phyloP scores from a whole-genome alignment of 2,888 invertebrate genomes.

The Idaea dimidiata region DNA sequence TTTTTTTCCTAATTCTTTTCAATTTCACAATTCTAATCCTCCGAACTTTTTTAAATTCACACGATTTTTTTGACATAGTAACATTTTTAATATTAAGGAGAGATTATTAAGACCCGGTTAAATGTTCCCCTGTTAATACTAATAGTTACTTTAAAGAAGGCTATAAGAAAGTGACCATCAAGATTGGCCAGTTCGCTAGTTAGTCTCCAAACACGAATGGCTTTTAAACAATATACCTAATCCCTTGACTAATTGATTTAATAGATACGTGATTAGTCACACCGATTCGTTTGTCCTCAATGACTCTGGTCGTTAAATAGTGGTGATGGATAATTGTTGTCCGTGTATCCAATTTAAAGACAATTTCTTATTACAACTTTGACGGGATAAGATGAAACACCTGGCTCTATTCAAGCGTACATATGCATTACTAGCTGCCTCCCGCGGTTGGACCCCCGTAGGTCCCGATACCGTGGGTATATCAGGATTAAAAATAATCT shows the following conservation, averaged over 20 bases:
- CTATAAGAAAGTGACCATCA: background rate
- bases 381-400: background rate
- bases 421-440: background rate
- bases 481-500: no score
- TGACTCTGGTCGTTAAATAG: constrained; percentile 14
- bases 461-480: no score
- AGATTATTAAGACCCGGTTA: no score
- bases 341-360: background rate
- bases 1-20: no score
- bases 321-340: constrained; percentile 2
- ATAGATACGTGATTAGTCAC: constrained; percentile 32
- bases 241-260: constrained; percentile 33
- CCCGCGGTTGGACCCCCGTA: no score
- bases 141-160: background rate
- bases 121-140: no score
- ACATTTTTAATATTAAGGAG: no score
- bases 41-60: no score
- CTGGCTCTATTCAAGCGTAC: background rate
- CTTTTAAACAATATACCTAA: constrained; percentile 30
- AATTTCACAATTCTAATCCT: no score
- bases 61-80: no score
- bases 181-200: background rate
- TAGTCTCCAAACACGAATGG: constrained; percentile 22
- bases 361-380: background rate
- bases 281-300: constrained; percentile 31